Percentiles rank a stretch among this genome's conserved stretches.
Conservation (phyloP, 2,113 vertebrate genomes). For the Zosterops japonicus region DNA sequence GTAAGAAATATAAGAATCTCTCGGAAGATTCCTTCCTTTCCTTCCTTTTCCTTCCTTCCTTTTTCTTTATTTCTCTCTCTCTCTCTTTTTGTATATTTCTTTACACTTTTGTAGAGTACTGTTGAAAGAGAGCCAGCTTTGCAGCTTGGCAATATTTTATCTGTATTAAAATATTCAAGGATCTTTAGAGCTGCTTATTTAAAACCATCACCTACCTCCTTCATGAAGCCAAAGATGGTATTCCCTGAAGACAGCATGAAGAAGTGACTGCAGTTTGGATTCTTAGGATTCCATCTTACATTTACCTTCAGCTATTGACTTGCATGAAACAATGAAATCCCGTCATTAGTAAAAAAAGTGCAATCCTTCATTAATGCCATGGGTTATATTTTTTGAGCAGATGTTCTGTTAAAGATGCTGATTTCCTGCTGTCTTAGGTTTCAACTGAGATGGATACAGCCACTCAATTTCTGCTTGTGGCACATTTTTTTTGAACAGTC, state of each 20-base stretch:
- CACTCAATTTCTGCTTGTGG: accelerated
- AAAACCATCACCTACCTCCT: not conserved
- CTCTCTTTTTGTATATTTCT: accelerated
- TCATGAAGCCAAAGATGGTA: not conserved
- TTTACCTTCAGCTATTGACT: not conserved
- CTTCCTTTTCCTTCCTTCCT: too few relatives aligned
- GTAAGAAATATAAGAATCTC: not conserved
- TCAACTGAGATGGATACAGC: not conserved
- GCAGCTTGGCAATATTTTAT: not conserved
- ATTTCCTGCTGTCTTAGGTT: not conserved
- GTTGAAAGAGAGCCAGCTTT: not conserved
- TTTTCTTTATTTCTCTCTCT: not conserved
- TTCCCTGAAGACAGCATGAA: not conserved
- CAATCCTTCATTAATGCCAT: not conserved
- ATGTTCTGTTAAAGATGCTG: not conserved
- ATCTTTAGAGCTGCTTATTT: not conserved
- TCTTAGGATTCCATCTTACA: not conserved
- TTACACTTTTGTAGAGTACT: not conserved
- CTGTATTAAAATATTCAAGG: not conserved
- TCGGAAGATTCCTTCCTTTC: not conserved
- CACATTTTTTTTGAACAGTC: not conserved
- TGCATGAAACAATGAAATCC: not conserved
- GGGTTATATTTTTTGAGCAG: not conserved
- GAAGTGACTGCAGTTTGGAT: not conserved
- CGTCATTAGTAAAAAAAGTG: not conserved